Evolutionary conservation across 2,888 invertebrate species (phyloP), one percentile per base, ranked within the genome.

Genomic region (Tiliacea citrago): DNA sequence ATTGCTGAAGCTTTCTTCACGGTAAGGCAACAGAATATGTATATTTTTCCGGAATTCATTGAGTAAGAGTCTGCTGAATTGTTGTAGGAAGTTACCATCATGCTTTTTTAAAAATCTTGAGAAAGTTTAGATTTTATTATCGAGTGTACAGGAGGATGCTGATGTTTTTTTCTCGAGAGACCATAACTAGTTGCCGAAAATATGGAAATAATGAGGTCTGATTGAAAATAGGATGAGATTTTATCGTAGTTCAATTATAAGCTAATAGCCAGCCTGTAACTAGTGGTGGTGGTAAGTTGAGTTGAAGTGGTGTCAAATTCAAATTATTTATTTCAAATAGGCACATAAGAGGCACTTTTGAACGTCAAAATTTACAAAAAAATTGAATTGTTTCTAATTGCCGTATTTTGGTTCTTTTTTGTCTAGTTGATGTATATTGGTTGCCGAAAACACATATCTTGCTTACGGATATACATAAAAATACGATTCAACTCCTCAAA

Each of bases 401-500:
- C n/a, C n/a, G n/a, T n/a, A n/a, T n/a, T n/a, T n/a, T n/a, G n/a
- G n/a, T n/a, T n/a, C n/a, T n/a, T n/a, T n/a, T n/a, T n/a, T n/a
- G n/a, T n/a, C n/a, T n/a, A n/a, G n/a, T n/a, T n/a, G n/a, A 18
- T 49, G 1, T 2, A 21, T 18, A 10, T 57, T 18, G 9, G 9
- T n/a, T 47, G 47, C 16, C 9, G 18, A 29, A 29, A 35, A 4
- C 12, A 49, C 39, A 35, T 60, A 58, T 21, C 5, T 53, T 39
- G 13, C 51, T 24, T 49, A 21, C 42, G 42, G n/a, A 61, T 13
- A 21, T 65, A n/a, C 29, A 42, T 42, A 35, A 9, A 49, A 39
- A 62, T n/a, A 63, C 35, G 2, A 24, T 24, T 24, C 9, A 13
- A 51, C 62, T 24, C 53, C 58, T 74, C 45, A 58, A 65, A 84